Percentiles rank a stretch among this genome's conserved stretches.
Conservation (phyloP, 2,797 vertebrate genomes). For the Sylvilagus floridanus region DNA sequence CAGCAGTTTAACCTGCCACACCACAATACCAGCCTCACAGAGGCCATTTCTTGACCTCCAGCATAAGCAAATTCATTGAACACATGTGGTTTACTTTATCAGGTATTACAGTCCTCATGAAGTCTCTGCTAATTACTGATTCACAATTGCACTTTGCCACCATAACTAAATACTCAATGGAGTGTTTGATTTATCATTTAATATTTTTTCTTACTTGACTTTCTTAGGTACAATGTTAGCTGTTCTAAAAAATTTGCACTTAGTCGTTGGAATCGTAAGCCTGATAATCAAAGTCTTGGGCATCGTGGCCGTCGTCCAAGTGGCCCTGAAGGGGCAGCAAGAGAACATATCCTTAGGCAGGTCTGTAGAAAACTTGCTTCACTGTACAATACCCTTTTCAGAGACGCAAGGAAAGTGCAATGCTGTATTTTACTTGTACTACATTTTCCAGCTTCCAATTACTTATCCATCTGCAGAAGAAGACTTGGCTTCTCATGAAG, state of each 20-base stretch:
- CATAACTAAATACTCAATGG: constrained; percentile 44
- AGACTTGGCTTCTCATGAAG: constrained; percentile 88
- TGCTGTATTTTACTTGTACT: constrained; percentile 88
- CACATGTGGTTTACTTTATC: neutral
- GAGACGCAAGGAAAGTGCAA: constrained; percentile 85
- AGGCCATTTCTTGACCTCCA: neutral
- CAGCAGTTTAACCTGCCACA: too few species aligned
- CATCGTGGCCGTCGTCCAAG: constrained; percentile 92
- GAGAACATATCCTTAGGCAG: constrained; percentile 94
- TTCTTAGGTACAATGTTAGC: constrained; percentile 94
- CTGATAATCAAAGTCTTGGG: constrained; percentile 89
- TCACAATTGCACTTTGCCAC: constrained; percentile 55
- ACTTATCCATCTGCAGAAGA: constrained; percentile 91
- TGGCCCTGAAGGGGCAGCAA: constrained; percentile 91
- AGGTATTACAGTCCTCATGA: constrained; percentile 38
- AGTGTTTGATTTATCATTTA: constrained; percentile 66
- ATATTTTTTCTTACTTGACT: constrained; percentile 88
- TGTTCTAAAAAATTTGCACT: constrained; percentile 96
- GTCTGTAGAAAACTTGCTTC: constrained; percentile 89
- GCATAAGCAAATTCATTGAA: constrained; percentile 40
- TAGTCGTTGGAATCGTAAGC: constrained; percentile 92
- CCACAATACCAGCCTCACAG: too few species aligned
- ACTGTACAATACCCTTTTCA: constrained; percentile 82
- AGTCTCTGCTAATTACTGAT: constrained; percentile 15
- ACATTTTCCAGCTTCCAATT: constrained; percentile 90